Base-by-base conservation (phyloP, 1,140 invertebrate genomes). In the Monomorium pharaonis region DNA sequence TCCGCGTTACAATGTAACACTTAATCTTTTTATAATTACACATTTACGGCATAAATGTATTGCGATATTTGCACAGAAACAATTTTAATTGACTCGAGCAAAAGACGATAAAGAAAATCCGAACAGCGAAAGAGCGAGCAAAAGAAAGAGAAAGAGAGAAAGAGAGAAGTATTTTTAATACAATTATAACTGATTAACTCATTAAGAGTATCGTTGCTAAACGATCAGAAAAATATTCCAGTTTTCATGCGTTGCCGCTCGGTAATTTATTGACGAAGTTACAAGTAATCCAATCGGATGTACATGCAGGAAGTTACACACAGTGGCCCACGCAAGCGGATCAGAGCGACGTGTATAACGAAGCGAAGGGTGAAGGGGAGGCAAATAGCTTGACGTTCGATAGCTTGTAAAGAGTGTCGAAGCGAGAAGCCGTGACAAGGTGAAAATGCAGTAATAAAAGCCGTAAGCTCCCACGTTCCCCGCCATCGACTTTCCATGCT, bases 361-460 rank as follows among this genome's bases (percentile, higher is more conserved):
- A 44, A 33, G 37, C 51, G 67, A 14, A 83, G 78, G 72, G 84
- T 24, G 49, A 58, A 69, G 78, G 74, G 58, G 60, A 63, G 51
- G 78, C 67, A 86, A 84, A 91, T 85, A 89, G 90, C 81, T 87
- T 87, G 89, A 88, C 90, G 84, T 92, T 94, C 93, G 93, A 94
- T 93, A 92, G 92, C 90, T 92, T 91, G 92, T 93, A 93, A 94
- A 93, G 90, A 94, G 89, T 92, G 91, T 88, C 92, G 93, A 93
- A 90, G 93, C 93, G 92, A 92, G 93, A 92, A 93, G 91, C 91
- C 89, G 90, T 93, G 94, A 95, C 93, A 94, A 95, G 93, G 94
- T 95, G 94, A 95, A 95, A 95, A 95, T 94, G 92, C 93, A 94
- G 94, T 95, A 94, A 94, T 95, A 94, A 94, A 95, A 94, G 92